A percentile compares a stretch with the other conserved stretches of the same genome.
These are phyloP conservation scores for Apodemus sylvaticus DNA, from an alignment of 2,113 vertebrate genomes.

Conservation along the genomic window DNA sequence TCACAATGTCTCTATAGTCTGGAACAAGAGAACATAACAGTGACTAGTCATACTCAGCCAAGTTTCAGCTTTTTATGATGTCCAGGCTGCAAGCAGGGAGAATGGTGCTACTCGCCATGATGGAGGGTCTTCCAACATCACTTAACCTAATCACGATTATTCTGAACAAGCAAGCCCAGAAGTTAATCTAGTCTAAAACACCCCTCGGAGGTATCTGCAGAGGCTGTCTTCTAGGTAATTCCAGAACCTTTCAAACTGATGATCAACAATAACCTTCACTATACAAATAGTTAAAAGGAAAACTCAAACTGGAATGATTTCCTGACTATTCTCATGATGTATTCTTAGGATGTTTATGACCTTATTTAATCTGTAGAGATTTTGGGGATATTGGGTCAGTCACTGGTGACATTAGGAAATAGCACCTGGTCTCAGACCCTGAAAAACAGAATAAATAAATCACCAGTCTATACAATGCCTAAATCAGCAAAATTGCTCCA, in stretches of 20 bases:
- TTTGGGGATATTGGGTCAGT: constrained; percentile 35
- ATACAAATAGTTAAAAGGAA: not conserved
- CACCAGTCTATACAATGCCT: not conserved
- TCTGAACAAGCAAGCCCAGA: not conserved
- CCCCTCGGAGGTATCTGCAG: no score
- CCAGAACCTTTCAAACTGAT: not conserved
- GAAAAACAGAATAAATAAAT: constrained; percentile 36
- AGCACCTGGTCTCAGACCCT: not conserved
- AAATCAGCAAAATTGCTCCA: constrained; percentile 32
- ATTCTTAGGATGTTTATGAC: constrained; percentile 43
- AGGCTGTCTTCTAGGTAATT: not conserved
- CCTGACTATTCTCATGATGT: not conserved
- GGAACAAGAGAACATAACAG: not conserved
- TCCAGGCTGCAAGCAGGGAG: no score
- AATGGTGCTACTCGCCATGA: not conserved
- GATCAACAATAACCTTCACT: not conserved
- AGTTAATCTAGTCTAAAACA: not conserved
- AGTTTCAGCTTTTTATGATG: not conserved
- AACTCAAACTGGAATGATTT: not conserved
- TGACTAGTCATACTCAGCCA: no score
- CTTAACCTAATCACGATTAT: not conserved
- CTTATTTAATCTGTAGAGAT: not conserved
- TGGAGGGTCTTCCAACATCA: not conserved
- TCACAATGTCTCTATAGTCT: not conserved
- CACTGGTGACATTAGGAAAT: not conserved